Conservation (phyloP, 2,888 invertebrate species). For the Agrilus mali region DNA sequence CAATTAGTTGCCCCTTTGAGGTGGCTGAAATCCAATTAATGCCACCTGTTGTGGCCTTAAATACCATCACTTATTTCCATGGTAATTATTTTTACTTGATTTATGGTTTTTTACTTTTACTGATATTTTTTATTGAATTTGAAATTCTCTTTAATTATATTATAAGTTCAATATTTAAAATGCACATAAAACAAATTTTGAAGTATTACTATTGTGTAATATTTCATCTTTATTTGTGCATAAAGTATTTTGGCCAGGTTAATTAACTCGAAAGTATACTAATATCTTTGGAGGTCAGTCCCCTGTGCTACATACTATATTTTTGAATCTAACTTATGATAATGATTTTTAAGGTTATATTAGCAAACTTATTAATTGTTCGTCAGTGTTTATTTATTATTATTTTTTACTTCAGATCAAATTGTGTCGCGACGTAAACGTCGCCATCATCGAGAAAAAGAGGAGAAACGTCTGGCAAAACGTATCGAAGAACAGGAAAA, state of each 20-base stretch:
- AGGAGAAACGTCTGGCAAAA: constrained; percentile 69
- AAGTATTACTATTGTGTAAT: background rate
- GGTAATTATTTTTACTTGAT: constrained; percentile 36
- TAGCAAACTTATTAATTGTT: constrained; percentile 3
- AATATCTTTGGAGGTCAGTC: constrained; percentile 27
- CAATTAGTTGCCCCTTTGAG: constrained; percentile 81
- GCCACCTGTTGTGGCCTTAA: constrained; percentile 55
- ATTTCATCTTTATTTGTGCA: constrained; percentile 18
- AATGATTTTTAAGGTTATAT: background rate
- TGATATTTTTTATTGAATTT: constrained; percentile 1
- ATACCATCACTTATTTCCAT: constrained; percentile 55
- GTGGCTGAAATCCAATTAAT: constrained; percentile 76
- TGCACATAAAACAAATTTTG: background rate
- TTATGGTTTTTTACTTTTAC: background rate
- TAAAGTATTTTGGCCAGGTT: constrained; percentile 22
- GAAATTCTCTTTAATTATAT: no score
- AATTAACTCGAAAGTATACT: constrained; percentile 25
- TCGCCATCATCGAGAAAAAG: constrained; percentile 58
- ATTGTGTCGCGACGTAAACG: constrained; percentile 54
- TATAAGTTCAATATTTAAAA: background rate
- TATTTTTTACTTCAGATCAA: constrained; percentile 45
- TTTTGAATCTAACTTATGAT: constrained; percentile 2
- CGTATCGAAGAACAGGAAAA: constrained; percentile 63
- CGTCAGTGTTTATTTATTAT: constrained; percentile 1
- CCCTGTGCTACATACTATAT: constrained; percentile 25